Percentiles rank a stretch among this genome's conserved stretches.
phyloP scores from a whole-genome alignment of 2,797 vertebrate species.

The Phataginus tetradactyla region DNA sequence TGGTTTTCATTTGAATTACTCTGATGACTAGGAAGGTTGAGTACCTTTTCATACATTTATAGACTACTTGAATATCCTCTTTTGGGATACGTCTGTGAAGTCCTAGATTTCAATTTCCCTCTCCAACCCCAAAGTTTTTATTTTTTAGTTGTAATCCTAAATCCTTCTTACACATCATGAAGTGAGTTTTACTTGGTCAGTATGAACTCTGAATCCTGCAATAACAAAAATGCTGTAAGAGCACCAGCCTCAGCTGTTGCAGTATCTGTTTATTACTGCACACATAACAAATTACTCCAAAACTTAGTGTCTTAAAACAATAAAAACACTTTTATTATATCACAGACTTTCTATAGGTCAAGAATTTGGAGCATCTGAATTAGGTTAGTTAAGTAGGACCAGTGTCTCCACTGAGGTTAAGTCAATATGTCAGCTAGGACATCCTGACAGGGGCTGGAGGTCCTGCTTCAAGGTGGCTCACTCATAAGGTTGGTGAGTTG shows the following conservation, averaged over 20 bases:
- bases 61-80: not conserved
- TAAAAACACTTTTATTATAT: not conserved
- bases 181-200: not conserved
- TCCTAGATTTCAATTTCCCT: not conserved
- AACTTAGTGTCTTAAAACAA: not conserved
- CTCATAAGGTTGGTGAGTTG: not conserved
- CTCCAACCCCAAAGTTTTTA: not conserved
- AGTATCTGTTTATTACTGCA: not conserved
- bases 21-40: not conserved
- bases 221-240: not conserved
- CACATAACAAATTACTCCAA: not conserved
- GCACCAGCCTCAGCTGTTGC: not conserved
- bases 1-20: constrained; percentile 1
- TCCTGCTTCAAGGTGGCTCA: not conserved
- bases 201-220: not conserved
- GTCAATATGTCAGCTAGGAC: not conserved
- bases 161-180: not conserved
- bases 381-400: not conserved
- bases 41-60: not conserved
- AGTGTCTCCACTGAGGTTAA: not conserved
- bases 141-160: not conserved
- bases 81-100: not conserved
- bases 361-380: not conserved
- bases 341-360: not conserved
- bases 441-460: not conserved